phyloP scores from a whole-genome alignment of 2,113 vertebrate species.

The Alexandromys fortis region DNA sequence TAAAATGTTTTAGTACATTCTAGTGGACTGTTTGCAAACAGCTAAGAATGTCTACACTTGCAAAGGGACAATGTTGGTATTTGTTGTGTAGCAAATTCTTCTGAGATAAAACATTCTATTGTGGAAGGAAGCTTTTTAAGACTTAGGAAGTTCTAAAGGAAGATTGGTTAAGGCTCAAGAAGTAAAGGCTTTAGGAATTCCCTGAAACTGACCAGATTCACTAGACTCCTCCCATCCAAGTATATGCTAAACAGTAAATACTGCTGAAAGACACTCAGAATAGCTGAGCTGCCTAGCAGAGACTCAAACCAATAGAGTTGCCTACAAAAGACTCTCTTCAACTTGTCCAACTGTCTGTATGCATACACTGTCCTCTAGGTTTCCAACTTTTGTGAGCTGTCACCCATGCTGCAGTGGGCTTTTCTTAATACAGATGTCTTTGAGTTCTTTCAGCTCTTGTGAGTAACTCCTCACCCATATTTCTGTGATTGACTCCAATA shows the following conservation, averaged over 20 bases:
- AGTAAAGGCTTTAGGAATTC: background rate
- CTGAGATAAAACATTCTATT: background rate
- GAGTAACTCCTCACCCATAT: background rate
- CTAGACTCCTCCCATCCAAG: background rate
- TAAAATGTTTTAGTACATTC: background rate
- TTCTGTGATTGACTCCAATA: background rate
- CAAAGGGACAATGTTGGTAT: constrained; percentile 13
- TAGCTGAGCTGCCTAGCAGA: background rate
- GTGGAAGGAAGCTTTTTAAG: background rate
- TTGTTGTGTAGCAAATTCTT: background rate
- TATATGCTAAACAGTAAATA: background rate
- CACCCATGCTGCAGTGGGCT: background rate
- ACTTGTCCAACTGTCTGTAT: background rate
- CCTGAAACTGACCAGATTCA: background rate
- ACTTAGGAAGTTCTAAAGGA: background rate
- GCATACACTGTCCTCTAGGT: background rate
- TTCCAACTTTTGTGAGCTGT: background rate
- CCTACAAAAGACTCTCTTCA: background rate
- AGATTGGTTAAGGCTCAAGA: background rate
- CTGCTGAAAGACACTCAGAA: background rate
- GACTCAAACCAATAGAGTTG: background rate
- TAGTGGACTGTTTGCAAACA: background rate
- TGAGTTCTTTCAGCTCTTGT: background rate
- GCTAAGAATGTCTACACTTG: background rate
- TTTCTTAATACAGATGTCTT: background rate